Base-by-base conservation (phyloP, 2,113 vertebrate species). In the Aspiorhynchus laticeps region DNA sequence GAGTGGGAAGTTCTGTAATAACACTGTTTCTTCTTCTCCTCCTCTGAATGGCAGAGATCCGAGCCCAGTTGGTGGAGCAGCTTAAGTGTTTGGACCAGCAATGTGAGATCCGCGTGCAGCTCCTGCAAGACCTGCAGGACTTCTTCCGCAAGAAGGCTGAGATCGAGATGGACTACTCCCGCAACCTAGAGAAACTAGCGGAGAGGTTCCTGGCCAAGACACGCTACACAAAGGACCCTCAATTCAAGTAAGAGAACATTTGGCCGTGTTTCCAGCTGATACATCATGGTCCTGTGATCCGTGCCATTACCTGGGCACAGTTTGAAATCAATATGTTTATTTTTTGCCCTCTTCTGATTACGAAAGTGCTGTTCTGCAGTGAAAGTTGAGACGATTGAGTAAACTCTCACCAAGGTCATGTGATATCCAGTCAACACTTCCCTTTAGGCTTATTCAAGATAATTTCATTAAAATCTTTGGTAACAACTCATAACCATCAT, bases 101-200 rank as follows among this genome's bases (percentile, higher is more conserved):
- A 92, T 98, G 98, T 67, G 98, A 99, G 93, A 96, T 99, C 79
- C 96, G 98, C 81, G 98, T 98, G 86, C 98, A 99, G 94, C 95
- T 99, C 65, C 95, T 99, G 71, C 98, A 99, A 92, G 98, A 99
- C 91, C 95, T 99, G 93, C 98, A 99, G 94, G 98, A 99, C 95
- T 99, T 99, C 95, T 99, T 99, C 95, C 96, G 98, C 71, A 99
- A 99, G 95, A 99, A 99, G 94, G 97, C 98, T 0, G 98, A 99
- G 93, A 98, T 99, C 5, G 98, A 99, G 93, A 97, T 98, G 96
- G 98, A 99, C 95, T 99, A 99, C 93, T 99, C 98, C 19, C 97
- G 98, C 87, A 99, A 99, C 94, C 95, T 99, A 92, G 98, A 99
- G 94, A 99, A 98, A 93, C 93, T 99, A 91, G 97, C 97, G 0